Evolutionary conservation across 1,140 invertebrate genomes (phyloP).

Genomic region (Popillia japonica): DNA sequence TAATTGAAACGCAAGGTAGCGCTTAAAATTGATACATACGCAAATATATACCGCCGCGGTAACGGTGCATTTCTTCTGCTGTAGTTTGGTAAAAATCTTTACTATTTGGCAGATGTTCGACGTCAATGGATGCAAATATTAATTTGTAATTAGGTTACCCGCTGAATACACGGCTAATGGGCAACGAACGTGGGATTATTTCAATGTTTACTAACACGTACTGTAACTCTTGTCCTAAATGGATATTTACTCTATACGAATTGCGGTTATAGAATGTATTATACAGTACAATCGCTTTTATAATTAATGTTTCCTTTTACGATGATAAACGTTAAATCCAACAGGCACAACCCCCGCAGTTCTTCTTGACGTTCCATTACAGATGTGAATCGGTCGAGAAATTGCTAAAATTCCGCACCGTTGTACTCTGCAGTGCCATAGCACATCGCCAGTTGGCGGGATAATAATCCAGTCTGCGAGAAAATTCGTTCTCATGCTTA

Average conservation of each 20-base stretch:
- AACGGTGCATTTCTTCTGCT: constrained; percentile 1
- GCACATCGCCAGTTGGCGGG: too few relatives aligned
- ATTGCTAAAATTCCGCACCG: too few relatives aligned
- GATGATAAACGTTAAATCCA: background rate
- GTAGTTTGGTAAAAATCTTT: background rate
- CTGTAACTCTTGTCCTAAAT: background rate
- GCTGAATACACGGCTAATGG: background rate
- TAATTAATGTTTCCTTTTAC: too few relatives aligned
- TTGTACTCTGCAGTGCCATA: too few relatives aligned
- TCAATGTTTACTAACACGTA: background rate
- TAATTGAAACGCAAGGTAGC: background rate
- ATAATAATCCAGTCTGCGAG: too few relatives aligned
- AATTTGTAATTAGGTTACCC: background rate
- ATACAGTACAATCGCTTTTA: too few relatives aligned
- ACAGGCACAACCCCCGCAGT: too few relatives aligned
- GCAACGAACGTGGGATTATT: background rate
- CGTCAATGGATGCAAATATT: constrained; percentile 9
- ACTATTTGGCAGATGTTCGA: constrained; percentile 20
- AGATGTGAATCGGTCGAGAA: too few relatives aligned
- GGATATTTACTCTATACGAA: background rate
- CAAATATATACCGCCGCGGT: background rate
- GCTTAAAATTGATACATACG: background rate
- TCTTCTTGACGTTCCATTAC: too few relatives aligned
- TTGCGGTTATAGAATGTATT: background rate
- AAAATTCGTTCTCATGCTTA: too few relatives aligned